Percentiles rank a stretch among this genome's conserved stretches.
phyloP scores from a whole-genome alignment of 2,797 vertebrate species.

The Hippocampus kuda region DNA sequence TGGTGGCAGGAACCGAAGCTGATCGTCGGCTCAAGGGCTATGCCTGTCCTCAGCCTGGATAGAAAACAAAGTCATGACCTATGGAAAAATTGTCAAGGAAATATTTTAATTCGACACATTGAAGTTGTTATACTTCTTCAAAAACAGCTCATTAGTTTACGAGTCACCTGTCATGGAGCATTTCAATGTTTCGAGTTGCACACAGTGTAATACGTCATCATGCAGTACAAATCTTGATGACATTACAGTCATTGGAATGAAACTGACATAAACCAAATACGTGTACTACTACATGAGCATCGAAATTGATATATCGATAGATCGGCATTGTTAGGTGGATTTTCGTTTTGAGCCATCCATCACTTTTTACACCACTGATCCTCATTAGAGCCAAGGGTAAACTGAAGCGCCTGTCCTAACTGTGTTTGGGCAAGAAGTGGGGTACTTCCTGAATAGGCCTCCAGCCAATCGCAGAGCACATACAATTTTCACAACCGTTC shows the following conservation, averaged over 20 bases:
- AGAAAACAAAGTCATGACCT: background rate
- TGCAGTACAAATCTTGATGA: too few relatives aligned
- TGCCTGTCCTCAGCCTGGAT: background rate
- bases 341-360: too few relatives aligned
- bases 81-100: background rate
- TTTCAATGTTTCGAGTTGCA: too few relatives aligned
- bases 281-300: too few relatives aligned
- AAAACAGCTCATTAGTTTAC: background rate
- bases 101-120: background rate
- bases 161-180: too few relatives aligned
- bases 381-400: background rate
- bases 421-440: background rate
- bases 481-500: background rate
- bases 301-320: too few relatives aligned
- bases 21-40: background rate
- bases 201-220: background rate
- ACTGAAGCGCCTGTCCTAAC: background rate
- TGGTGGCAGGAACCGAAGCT: background rate
- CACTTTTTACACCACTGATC: background rate
- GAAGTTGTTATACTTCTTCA: background rate
- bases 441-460: background rate
- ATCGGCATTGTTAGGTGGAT: too few relatives aligned
- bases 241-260: too few relatives aligned
- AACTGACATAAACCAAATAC: too few relatives aligned
- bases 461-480: background rate